Base-by-base conservation (phyloP, 2,888 invertebrate genomes). In the Athalia rosae region DNA sequence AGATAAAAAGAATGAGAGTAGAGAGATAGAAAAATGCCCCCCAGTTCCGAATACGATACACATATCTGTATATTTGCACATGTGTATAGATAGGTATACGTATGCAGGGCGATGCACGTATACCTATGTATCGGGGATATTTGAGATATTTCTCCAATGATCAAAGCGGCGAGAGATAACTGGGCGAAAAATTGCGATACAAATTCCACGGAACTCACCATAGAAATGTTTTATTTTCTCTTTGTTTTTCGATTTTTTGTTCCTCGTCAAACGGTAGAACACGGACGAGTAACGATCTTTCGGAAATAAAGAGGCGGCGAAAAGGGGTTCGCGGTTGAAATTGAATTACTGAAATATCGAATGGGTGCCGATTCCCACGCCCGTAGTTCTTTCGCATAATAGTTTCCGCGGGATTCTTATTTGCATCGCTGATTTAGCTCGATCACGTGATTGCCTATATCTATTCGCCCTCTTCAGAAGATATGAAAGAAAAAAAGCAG, bases 101-200 rank as follows among this genome's bases (percentile, higher is more conserved):
- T 28, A 28, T 28, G 28, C 28, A 28, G 28, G 28, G 28, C 28
- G 28, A 28, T 28, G 28, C 2, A 28, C 28, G 28, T 28, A 28
- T 28, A 28, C 28, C 28, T 28, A 28, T 28, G 28, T 28, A 28
- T 28, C 1, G 41, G 48, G 53, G 28, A 41, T 28, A 67, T 50
- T 11, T 67, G 67, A 28, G 50, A 28, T 41, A 67, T 50, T 41
- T 41, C 50, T 50, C 67, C 28, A 28, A 28, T 28, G 50, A 67
- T 67, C 67, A 67, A 50, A 67, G 50, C 67, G 8, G 28, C 67
- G 0, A 41, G 53, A n/a, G 53, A 67, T 67, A 67, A 50, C 67
- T 67, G 13, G 67, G 53, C 28, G 67, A 41, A n/a, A 67, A 67
- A 67, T 53, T 48, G 41, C 28, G 67, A 53, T 67, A 67, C 67